Evolutionary conservation across 1,140 invertebrate species (phyloP).

Genomic region (Drosophila sechellia): DNA sequence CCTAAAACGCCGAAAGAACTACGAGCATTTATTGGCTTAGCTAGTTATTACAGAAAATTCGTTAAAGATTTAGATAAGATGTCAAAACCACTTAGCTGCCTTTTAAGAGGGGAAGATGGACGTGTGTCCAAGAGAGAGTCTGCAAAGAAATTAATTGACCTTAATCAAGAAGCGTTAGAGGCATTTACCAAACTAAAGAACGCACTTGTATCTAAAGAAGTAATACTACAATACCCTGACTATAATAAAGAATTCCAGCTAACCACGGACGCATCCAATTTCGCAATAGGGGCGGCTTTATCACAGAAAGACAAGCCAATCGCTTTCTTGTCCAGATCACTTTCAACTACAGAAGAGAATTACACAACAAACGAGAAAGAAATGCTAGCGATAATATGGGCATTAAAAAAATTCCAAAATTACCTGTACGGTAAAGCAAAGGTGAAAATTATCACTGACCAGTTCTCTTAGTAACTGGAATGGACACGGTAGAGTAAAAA

Average conservation of each 20-base stretch:
- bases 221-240: not conserved
- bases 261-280: not conserved
- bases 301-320: conserved; percentile 43
- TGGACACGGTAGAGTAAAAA: too few species aligned
- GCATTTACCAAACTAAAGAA: not conserved
- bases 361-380: too few species aligned
- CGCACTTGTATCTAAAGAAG: not conserved
- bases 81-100: not conserved
- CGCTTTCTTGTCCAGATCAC: too few species aligned
- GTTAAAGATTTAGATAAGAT: not conserved
- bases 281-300: conserved; percentile 29
- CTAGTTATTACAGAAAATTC: not conserved
- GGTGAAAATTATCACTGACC: too few species aligned
- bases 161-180: not conserved
- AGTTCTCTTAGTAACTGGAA: too few species aligned
- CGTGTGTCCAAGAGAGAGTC: too few species aligned
- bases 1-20: not conserved
- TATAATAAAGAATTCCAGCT: not conserved
- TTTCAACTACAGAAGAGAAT: too few species aligned
- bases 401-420: too few species aligned
- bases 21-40: not conserved
- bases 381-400: too few species aligned
- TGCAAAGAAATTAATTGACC: not conserved
- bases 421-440: too few species aligned
- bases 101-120: too few species aligned